A percentile compares a stretch with the other conserved stretches of the same genome.
phyloP scores from a whole-genome alignment of 2,113 vertebrate genomes.

The Protobothrops flavoviridis region DNA sequence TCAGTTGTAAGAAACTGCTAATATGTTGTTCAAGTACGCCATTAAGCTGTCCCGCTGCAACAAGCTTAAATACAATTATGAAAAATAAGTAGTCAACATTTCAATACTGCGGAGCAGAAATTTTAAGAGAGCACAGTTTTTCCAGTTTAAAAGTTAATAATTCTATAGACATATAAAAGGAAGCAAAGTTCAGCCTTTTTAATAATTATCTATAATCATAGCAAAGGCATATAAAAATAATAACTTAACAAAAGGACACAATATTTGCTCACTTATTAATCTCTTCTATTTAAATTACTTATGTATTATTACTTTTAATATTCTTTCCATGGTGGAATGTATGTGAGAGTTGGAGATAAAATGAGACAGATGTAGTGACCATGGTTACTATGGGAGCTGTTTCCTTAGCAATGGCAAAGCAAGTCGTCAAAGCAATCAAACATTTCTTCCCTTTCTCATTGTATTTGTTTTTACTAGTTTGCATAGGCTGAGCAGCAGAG shows the following conservation, averaged over 20 bases:
- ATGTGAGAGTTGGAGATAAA: conserved; percentile 69
- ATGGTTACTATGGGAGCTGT: conserved; percentile 79
- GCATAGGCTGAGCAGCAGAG: conserved; percentile 60
- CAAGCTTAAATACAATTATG: conserved; percentile 50
- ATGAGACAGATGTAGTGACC: conserved; percentile 78
- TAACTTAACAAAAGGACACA: conserved; percentile 52
- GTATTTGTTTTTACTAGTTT: conserved; percentile 67
- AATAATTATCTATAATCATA: conserved; percentile 44
- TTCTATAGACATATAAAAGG: conserved; percentile 27
- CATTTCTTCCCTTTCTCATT: conserved; percentile 56
- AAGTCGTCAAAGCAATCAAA: conserved; percentile 68
- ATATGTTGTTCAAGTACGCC: conserved; percentile 45
- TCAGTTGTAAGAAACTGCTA: conserved; percentile 21
- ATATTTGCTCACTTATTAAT: conserved; percentile 43
- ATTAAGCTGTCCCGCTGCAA: conserved; percentile 39
- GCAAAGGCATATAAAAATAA: conserved; percentile 47
- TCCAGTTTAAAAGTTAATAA: conserved; percentile 46
- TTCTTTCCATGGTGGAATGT: conserved; percentile 63
- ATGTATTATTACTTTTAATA: conserved; percentile 60
- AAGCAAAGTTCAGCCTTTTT: conserved; percentile 31
- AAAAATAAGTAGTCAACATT: conserved; percentile 41
- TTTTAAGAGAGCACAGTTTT: conserved; percentile 26
- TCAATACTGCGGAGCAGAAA: conserved; percentile 31
- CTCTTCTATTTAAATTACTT: conserved; percentile 52
- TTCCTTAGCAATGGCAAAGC: conserved; percentile 76